A percentile compares a stretch with the other conserved stretches of the same genome.
phyloP scores from a whole-genome alignment of 2,113 vertebrate genomes.

The Lampris incognitus region DNA sequence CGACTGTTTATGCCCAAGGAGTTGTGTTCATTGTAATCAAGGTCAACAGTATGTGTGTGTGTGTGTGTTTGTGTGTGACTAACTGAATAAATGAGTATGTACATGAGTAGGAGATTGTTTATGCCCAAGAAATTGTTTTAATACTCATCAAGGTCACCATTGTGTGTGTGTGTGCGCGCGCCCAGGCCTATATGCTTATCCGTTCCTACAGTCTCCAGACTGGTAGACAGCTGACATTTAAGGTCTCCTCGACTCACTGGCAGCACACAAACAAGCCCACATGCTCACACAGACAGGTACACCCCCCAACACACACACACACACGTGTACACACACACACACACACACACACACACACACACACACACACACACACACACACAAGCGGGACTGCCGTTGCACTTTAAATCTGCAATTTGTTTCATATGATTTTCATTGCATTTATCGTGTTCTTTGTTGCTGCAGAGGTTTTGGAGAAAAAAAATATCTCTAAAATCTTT shows the following conservation, averaged over 20 bases:
- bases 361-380: constrained; percentile 7
- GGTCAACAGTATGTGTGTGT: constrained; percentile 41
- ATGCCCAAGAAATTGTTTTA: constrained; percentile 45
- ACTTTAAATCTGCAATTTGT: background rate
- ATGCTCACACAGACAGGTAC: constrained; percentile 4
- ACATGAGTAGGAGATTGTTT: constrained; percentile 36
- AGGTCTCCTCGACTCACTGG: constrained; percentile 29
- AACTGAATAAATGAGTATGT: constrained; percentile 23
- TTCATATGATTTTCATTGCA: background rate
- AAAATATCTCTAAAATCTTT: background rate
- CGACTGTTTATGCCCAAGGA: constrained; percentile 45
- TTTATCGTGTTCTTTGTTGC: background rate
- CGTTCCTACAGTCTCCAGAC: constrained; percentile 30
- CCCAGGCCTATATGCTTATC: constrained; percentile 34
- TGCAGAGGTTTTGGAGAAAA: background rate
- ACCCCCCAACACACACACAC: background rate
- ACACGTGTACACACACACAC: constrained; percentile 3
- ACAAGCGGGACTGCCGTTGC: background rate
- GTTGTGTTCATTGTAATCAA: constrained; percentile 41
- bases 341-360: constrained; percentile 10
- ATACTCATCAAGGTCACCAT: constrained; percentile 57
- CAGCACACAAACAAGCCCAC: background rate
- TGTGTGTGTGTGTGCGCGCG: constrained; percentile 29
- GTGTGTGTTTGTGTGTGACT: background rate
- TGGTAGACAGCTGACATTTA: constrained; percentile 42